phyloP scores from a whole-genome alignment of 2,113 vertebrate species.

The Ctenomys sociabilis region DNA sequence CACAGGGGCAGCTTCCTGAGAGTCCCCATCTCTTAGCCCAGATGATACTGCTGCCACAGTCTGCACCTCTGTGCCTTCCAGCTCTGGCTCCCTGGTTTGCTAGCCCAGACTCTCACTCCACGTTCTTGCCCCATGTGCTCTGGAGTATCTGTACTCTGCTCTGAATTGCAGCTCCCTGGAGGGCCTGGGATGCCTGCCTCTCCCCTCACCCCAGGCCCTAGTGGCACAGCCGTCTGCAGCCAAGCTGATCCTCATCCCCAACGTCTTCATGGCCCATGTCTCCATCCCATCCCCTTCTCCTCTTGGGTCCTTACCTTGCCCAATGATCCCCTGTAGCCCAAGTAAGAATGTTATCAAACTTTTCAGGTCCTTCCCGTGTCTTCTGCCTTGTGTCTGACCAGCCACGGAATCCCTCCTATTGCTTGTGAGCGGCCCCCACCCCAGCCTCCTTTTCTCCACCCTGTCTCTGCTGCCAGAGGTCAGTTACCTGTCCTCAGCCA shows the following conservation, averaged over 20 bases:
- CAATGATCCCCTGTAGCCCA: not conserved
- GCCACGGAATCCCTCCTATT: not conserved
- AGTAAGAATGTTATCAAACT: not conserved
- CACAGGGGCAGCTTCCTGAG: too few relatives aligned
- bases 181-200: too few relatives aligned
- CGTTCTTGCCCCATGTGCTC: not conserved
- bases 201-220: too few relatives aligned
- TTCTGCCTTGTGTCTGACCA: not conserved
- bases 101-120: too few relatives aligned
- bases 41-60: too few relatives aligned
- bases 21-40: too few relatives aligned
- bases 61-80: too few relatives aligned
- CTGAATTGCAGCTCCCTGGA: too few relatives aligned
- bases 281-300: not conserved
- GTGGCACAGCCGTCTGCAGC: too few relatives aligned
- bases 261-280: too few relatives aligned
- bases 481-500: not conserved
- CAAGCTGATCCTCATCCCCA: too few relatives aligned
- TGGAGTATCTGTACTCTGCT: not conserved
- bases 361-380: not conserved
- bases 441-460: not conserved
- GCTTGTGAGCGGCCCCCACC: not conserved
- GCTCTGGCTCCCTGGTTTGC: too few relatives aligned
- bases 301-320: not conserved
- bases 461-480: not conserved